These are phyloP conservation scores for Actinostola sp. DNA, from an alignment of 92 coral and sea anemone genomes.

Conservation along the genomic window DNA sequence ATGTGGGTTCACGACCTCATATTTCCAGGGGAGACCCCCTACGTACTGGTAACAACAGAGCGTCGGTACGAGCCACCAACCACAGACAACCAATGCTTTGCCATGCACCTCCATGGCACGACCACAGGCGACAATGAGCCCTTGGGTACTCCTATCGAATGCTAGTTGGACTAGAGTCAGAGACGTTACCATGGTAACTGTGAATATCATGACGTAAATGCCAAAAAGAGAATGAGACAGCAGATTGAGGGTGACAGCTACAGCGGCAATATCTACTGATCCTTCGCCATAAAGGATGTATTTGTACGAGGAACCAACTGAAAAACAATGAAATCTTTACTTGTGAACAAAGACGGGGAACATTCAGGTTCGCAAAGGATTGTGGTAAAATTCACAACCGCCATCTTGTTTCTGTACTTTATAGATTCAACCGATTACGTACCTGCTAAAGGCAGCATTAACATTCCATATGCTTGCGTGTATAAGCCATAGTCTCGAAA, in stretches of 20 bases:
- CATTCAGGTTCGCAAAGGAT: neutral
- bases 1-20: constrained; percentile 52
- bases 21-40: constrained; percentile 80
- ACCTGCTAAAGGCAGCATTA: constrained; percentile 72
- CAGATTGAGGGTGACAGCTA: constrained; percentile 55
- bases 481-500: constrained; percentile 69
- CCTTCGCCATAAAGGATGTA: constrained; percentile 52
- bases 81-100: constrained; percentile 26
- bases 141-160: neutral
- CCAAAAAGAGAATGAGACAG: constrained; percentile 70
- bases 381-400: no score
- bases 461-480: constrained; percentile 81
- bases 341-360: neutral
- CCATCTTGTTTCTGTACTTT: no score
- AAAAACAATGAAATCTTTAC: neutral
- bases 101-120: constrained; percentile 54
- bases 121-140: neutral
- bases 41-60: constrained; percentile 47
- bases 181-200: constrained; percentile 47
- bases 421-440: no score
- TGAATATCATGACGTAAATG: constrained; percentile 51
- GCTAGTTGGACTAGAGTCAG: constrained; percentile 18
- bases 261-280: constrained; percentile 38
- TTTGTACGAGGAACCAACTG: constrained; percentile 62
- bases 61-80: constrained; percentile 74